Conservation (phyloP, 2,888 invertebrate genomes). For the Campaea margaritaria region DNA sequence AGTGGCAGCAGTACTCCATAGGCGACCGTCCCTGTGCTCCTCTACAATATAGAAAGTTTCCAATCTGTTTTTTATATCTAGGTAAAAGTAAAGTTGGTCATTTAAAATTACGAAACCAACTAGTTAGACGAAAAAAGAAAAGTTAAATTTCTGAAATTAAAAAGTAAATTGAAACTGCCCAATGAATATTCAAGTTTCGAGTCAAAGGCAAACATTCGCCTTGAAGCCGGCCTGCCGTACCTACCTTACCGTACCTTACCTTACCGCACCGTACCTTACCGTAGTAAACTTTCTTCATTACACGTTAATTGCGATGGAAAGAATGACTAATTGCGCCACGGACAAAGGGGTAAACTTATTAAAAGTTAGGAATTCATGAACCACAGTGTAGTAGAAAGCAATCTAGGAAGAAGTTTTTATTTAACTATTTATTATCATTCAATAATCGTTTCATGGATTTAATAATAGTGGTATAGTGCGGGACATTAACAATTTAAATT, state of each 20-base stretch:
- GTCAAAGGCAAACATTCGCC: slow-evolving; percentile 13
- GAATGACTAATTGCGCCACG: slow-evolving; percentile 58
- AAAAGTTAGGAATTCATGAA: slow-evolving; percentile 47
- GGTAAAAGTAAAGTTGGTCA: too few relatives aligned
- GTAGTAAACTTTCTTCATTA: slow-evolving; percentile 19
- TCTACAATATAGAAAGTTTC: too few relatives aligned
- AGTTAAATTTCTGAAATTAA: too few relatives aligned
- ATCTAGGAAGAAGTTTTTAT: too few relatives aligned
- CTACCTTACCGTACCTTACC: slow-evolving; percentile 1
- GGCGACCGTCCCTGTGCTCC: too few relatives aligned
- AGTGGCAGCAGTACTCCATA: too few relatives aligned
- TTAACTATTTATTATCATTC: too few relatives aligned
- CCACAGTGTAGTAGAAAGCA: slow-evolving; percentile 4
- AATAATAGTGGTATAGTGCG: neutral
- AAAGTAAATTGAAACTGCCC: too few relatives aligned
- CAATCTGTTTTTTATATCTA: too few relatives aligned
- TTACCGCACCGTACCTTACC: neutral
- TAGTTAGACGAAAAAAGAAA: too few relatives aligned
- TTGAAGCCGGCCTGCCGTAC: neutral
- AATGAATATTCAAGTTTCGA: slow-evolving; percentile 44
- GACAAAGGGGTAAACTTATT: slow-evolving; percentile 58
- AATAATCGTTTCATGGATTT: too few relatives aligned
- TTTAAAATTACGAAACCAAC: neutral
- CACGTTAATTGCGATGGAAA: slow-evolving; percentile 46
- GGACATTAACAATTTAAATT: too few relatives aligned